Base-by-base conservation (phyloP, 2,113 vertebrate genomes). In the Aspidoscelis tigris region DNA sequence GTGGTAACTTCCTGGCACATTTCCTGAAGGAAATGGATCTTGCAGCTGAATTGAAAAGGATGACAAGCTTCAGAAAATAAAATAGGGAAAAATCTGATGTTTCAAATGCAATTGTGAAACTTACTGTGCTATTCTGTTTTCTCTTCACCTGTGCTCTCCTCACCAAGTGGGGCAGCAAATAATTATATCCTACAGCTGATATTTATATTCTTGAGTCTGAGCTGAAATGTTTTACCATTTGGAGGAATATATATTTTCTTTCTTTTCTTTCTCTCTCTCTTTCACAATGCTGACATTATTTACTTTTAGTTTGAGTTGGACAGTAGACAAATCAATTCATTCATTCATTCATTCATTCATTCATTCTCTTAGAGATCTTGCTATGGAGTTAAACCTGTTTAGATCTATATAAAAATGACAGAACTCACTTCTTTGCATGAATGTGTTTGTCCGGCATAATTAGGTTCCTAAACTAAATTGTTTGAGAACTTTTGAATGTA, bases 1-100 rank as follows among this genome's bases (percentile, higher is more conserved):
- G 22, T 44, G 70, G 53, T 73, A 44, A 20, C 10, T 47, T 61
- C 71, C 55, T 64, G 70, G 53, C 70, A 73, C 22, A 65, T 74
- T 82, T 82, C 53, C 55, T 21, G 22, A 82, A 74, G 69, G 50
- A 81, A 81, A 81, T 73, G 69, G 33, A 7, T 73, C 50, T 61
- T 58, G 33, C 39, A 5, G 70, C 80, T 74, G 55, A 39, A 65
- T 7, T 43, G 55, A 47, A 73, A 18, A 73, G 39, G 74, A 64
- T 9, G 22, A 64, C 47, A 53, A 58, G 5, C 61, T 82, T 44
- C 33, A 71, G 44, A 39, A 55, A 81, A 55, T 55, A 71, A 71
- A 70, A 41, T 8, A 7, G 1, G 14, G 70, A 55, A 14, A 12
- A 65, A 65, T 2, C 10, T 11, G 20, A 64, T 11, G 7, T 50